These are phyloP conservation scores for Hylomyscus alleni DNA, from an alignment of 2,797 vertebrate genomes.

Conservation along the genomic window DNA sequence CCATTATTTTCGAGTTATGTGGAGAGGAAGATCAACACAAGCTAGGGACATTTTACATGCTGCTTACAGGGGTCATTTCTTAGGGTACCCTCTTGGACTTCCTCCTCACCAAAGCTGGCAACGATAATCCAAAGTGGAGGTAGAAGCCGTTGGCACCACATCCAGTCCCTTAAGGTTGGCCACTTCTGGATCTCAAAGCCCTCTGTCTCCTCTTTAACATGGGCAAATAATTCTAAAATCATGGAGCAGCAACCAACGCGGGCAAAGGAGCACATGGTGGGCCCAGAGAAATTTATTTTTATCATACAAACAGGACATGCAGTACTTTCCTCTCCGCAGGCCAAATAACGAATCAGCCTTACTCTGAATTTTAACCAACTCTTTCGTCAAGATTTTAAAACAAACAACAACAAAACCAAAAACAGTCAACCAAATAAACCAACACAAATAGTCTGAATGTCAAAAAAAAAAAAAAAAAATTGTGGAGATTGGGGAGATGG, in stretches of 20 bases:
- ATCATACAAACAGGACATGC: slow-evolving; percentile 31
- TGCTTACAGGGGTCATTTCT: neutral
- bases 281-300: slow-evolving; percentile 25
- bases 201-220: slow-evolving; percentile 37
- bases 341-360: neutral
- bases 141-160: neutral
- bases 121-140: neutral
- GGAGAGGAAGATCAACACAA: slow-evolving; percentile 34
- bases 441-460: neutral
- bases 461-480: neutral
- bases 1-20: slow-evolving; percentile 46
- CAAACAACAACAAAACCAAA: neutral
- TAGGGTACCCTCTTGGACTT: neutral
- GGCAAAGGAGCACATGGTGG: slow-evolving; percentile 9
- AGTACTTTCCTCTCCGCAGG: neutral
- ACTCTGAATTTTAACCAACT: neutral
- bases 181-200: neutral
- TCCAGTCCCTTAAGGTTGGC: neutral
- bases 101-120: neutral
- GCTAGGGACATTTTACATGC: neutral
- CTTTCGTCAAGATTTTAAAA: neutral
- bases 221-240: slow-evolving; percentile 36
- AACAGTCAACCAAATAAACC: neutral
- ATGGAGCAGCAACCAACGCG: slow-evolving; percentile 5
- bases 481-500: neutral